Base-by-base conservation (phyloP, 2,113 vertebrate species). In the Cervus canadensis region DNA sequence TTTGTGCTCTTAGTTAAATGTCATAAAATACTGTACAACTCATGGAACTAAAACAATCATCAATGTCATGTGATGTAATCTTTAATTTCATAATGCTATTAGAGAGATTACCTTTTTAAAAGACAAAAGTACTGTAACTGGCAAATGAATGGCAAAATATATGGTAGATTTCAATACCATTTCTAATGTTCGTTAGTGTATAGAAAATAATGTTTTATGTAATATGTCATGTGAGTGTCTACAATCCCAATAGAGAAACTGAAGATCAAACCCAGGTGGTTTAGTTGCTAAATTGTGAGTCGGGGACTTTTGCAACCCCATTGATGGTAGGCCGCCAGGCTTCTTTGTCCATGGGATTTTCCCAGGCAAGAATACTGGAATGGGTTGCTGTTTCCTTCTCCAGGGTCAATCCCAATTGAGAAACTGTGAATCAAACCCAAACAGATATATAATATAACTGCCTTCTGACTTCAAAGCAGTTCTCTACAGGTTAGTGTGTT, bases 321-420 rank as follows among this genome's bases (percentile, higher is more conserved):
- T 6, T 36, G 1, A 36, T 23, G 9, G n/a, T 71, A 11, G n/a
- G 17, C n/a, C 1, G 0, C n/a, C 9, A 36, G 17, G 19, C 64
- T 71, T 36, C 64, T 71, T n/a, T 21, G 17, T 11, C n/a, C 19
- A 21, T 21, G 4, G n/a, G n/a, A 36, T 36, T 71, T 23, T 36
- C 5, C n/a, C n/a, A 71, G n/a, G 64, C 4, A 71, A 36, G n/a
- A 71, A 23, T 23, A 23, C n/a, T 71, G n/a, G 2, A 36, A 10
- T 23, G 9, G 9, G 1, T 40, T 71, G n/a, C 19, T 5, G 6
- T 71, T 36, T 40, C 19, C n/a, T 40, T 71, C 67, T 71, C 19
- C n/a, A 36, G n/a, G 64, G 17, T 1, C n/a, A 71, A 71, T 71
- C 45, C 28, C 8, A 19, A 17, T 17, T 28, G 7, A 85, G 33